Evolutionary conservation across 2,113 vertebrate genomes (phyloP).

Genomic region (Pardalotus punctatus): DNA sequence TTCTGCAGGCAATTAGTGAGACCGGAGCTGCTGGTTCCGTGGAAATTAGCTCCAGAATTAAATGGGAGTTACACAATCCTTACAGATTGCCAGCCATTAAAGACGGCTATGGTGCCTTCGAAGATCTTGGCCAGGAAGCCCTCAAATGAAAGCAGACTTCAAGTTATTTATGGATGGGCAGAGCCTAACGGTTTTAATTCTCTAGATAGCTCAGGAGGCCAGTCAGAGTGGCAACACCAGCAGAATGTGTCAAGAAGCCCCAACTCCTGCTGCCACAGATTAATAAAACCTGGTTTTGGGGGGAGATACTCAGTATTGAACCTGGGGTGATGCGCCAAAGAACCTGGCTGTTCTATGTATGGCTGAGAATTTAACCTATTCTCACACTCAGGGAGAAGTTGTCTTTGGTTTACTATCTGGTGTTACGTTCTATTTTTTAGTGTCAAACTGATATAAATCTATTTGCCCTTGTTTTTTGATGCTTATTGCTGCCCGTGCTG

Average conservation of each 20-base stretch:
- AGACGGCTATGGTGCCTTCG: neutral
- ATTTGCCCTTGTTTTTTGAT: neutral
- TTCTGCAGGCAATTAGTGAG: neutral
- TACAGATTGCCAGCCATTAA: neutral
- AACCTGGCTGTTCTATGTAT: neutral
- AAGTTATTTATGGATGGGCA: slow-evolving; percentile 22
- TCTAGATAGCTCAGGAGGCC: neutral
- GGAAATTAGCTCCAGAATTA: neutral
- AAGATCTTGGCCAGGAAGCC: neutral
- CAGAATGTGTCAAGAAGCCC: neutral
- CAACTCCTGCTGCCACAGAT: neutral
- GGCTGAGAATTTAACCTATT: neutral
- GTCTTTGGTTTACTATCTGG: neutral
- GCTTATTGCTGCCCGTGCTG: neutral
- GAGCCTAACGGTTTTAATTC: slow-evolving; percentile 29
- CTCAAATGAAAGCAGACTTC: neutral
- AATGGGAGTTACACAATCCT: neutral
- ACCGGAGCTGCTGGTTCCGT: neutral
- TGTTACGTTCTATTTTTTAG: neutral
- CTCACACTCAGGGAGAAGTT: neutral
- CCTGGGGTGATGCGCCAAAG: no score
- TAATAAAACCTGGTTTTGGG: neutral
- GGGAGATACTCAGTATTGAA: neutral
- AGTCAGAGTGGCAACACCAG: neutral
- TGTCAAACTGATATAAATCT: neutral